A percentile compares a stretch with the other conserved stretches of the same genome.
Evolutionary conservation across 1,140 invertebrate genomes (phyloP).

Genomic region (Lepidostoma basale): DNA sequence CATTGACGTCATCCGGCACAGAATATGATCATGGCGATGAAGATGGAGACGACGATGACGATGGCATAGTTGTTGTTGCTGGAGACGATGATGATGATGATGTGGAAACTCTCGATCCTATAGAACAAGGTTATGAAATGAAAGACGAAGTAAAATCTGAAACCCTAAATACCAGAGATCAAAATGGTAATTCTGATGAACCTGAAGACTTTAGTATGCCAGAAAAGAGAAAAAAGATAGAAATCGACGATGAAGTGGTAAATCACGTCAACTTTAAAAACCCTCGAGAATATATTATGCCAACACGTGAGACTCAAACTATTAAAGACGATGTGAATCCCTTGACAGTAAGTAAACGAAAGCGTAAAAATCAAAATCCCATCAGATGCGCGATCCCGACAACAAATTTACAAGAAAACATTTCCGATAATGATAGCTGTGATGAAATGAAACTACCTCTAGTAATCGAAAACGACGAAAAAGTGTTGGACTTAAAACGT

Average conservation of each 20-base stretch:
- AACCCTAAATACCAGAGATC: too few relatives aligned
- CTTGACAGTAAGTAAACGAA: conserved; percentile 63
- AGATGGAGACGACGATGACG: conserved; percentile 63
- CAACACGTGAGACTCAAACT: conserved; percentile 61
- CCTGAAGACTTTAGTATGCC: conserved; percentile 68
- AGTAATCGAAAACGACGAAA: conserved; percentile 45
- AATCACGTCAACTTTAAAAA: conserved; percentile 68
- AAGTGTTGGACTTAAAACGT: conserved; percentile 54
- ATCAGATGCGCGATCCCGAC: conserved; percentile 74
- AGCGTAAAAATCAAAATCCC: conserved; percentile 91
- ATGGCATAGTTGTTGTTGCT: conserved; percentile 68
- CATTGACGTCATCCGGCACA: conserved; percentile 39
- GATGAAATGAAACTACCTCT: conserved; percentile 35
- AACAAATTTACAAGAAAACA: conserved; percentile 19
- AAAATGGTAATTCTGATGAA: conserved; percentile 53
- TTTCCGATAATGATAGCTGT: conserved; percentile 38
- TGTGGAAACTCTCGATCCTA: conserved; percentile 56
- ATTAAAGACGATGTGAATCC: conserved; percentile 55
- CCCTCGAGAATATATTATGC: conserved; percentile 75
- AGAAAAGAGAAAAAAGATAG: conserved; percentile 64
- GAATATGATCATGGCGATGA: conserved; percentile 46
- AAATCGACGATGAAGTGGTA: conserved; percentile 71
- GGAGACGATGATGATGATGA: conserved; percentile 71
- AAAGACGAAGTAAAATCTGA: conserved; percentile 45
- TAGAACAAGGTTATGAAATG: conserved; percentile 53